A percentile compares a stretch with the other conserved stretches of the same genome.
These are phyloP conservation scores for Cervus canadensis DNA, from an alignment of 2,113 vertebrate species.

Conservation along the genomic window DNA sequence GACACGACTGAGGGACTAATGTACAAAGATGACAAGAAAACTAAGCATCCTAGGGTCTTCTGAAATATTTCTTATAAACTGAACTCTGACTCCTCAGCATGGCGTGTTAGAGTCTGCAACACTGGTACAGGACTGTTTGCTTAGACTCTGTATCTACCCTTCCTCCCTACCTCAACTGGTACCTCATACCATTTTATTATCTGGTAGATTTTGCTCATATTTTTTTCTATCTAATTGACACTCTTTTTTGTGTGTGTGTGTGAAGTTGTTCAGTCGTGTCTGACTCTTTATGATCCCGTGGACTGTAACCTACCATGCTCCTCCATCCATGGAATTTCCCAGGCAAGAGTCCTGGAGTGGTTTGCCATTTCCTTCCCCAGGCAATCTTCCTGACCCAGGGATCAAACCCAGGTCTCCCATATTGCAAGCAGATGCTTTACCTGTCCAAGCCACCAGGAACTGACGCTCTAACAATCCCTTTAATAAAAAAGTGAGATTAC, in stretches of 20 bases:
- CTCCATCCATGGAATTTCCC: neutral
- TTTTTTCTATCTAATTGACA: neutral
- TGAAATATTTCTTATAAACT: neutral
- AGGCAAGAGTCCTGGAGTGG: neutral
- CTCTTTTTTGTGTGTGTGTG: neutral
- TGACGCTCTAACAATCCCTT: neutral
- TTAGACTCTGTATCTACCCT: neutral
- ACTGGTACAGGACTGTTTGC: too few species aligned
- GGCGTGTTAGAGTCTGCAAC: neutral
- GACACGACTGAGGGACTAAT: fast-evolving
- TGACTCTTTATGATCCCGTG: neutral
- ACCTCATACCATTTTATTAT: neutral
- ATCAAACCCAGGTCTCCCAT: neutral
- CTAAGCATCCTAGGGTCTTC: neutral
- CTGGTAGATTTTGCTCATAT: neutral
- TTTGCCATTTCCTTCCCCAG: neutral
- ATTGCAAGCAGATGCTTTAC: neutral
- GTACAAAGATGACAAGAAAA: neutral
- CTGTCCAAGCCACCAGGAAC: fast-evolving
- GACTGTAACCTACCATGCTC: neutral
- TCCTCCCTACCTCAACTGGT: neutral
- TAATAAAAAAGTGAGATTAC: neutral
- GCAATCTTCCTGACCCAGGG: neutral
- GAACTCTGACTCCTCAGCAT: neutral
- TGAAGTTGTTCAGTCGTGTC: neutral